Evolutionary conservation across 2,113 vertebrate species (phyloP), one percentile per base, ranked within the genome.

Genomic region (Bagarius yarrelli): DNA sequence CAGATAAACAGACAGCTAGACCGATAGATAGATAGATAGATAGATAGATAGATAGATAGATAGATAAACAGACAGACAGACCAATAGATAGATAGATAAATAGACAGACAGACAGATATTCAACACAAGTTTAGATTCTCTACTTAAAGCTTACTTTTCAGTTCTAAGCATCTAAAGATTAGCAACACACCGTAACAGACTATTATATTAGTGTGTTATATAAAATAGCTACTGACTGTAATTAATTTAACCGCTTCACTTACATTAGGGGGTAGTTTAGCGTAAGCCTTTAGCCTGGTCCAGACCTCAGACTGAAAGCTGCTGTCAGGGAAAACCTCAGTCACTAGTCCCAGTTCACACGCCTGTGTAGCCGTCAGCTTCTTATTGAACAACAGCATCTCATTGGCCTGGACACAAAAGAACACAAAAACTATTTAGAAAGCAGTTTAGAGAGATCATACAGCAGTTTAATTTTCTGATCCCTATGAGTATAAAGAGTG

Each of bases 381-480:
- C 91, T 93, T 97, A 74, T 95, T 98, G 86, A 99, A 99, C 83
- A 98, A 83, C 77, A 99, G 89, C 88, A 98, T 89, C 86, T 99
- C 97, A n/a, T 44, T 89, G 66, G 96, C 96, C 97, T 99, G 76
- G 5, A 30, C 71, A 76, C 1, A 11, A 60, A n/a, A 81, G 14
- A 74, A 74, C 4, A 72, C 6, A 75, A 1, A 74, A 15, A n/a
- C n/a, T n/a, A n/a, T n/a, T n/a, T n/a, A n/a, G n/a, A n/a, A n/a
- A n/a, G n/a, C n/a, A 70, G 15, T 61, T 34, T 50, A 61, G 44
- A 66, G 55, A 36, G 6, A 75, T 1, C 30, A 23, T 56, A 56
- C 4, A n/a, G 9, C 25, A 25, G n/a, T 47, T 25, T 2, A 67
- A n/a, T n/a, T n/a, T n/a, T 47, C 4, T 47, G 11, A 47, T 47